These are phyloP conservation scores for Xiphias gladius DNA, from an alignment of 2,113 vertebrate genomes.

Conservation along the genomic window DNA sequence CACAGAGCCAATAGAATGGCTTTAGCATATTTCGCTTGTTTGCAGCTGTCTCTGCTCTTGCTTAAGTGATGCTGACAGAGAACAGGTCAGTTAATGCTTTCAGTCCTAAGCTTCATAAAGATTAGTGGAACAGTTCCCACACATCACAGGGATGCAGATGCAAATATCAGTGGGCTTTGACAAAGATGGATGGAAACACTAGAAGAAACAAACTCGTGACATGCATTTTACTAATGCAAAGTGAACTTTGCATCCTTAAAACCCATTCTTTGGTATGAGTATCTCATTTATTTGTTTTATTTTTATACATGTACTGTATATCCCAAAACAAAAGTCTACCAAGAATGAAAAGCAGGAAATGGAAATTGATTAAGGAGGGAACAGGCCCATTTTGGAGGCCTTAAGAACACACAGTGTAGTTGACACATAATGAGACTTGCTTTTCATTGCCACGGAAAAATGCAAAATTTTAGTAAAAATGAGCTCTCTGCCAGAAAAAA, in stretches of 20 bases:
- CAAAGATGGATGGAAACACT: constrained; percentile 7
- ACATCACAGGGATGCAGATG: background rate
- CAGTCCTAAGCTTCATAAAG: background rate
- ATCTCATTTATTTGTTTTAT: constrained; percentile 5
- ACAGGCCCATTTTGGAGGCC: background rate
- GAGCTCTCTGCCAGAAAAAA: background rate
- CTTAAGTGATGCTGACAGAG: background rate
- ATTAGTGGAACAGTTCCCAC: background rate
- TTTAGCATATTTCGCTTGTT: background rate
- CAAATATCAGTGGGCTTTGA: constrained; percentile 6
- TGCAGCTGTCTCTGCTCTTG: background rate
- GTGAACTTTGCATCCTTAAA: background rate
- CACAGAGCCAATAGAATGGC: too few relatives aligned
- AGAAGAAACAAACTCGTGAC: background rate
- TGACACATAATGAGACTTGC: background rate
- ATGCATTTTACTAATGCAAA: background rate
- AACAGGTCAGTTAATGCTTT: background rate
- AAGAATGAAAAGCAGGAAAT: background rate
- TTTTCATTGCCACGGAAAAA: constrained; percentile 15
- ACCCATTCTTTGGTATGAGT: background rate
- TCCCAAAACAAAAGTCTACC: background rate
- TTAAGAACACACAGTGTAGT: background rate
- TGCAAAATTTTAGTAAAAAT: background rate
- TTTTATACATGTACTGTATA: background rate
- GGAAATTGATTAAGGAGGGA: background rate